phyloP scores from a whole-genome alignment of 1,140 invertebrate genomes.

The Eumaeus atala region DNA sequence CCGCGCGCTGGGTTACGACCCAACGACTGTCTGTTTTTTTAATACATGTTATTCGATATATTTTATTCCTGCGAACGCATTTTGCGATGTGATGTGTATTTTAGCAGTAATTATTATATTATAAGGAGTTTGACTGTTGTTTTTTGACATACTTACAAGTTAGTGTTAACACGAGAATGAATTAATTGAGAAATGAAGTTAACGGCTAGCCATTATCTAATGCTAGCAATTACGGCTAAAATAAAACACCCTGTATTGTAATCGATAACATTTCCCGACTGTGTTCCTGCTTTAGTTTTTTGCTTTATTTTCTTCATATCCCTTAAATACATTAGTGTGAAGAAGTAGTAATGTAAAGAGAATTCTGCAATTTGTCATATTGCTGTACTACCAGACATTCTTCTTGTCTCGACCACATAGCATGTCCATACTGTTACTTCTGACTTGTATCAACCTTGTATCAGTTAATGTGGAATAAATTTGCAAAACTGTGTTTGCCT shows the following conservation, averaged over 20 bases:
- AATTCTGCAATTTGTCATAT: slow-evolving; percentile 69
- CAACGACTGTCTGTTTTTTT: slow-evolving; percentile 76
- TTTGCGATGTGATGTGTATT: slow-evolving; percentile 88
- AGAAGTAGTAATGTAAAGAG: slow-evolving; percentile 69
- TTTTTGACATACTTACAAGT: slow-evolving; percentile 74
- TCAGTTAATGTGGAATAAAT: slow-evolving; percentile 74
- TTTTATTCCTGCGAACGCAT: slow-evolving; percentile 86
- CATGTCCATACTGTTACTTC: slow-evolving; percentile 68
- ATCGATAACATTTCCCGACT: slow-evolving; percentile 75
- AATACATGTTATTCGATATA: slow-evolving; percentile 84
- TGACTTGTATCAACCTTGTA: slow-evolving; percentile 72
- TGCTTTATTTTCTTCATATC: slow-evolving; percentile 72
- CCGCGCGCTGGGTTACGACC: slow-evolving; percentile 69
- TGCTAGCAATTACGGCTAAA: slow-evolving; percentile 75
- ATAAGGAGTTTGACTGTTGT: slow-evolving; percentile 76
- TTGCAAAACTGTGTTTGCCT: slow-evolving; percentile 75
- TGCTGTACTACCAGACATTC: slow-evolving; percentile 64
- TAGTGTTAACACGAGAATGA: slow-evolving; percentile 62
- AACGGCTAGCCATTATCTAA: slow-evolving; percentile 66
- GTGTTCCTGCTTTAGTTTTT: slow-evolving; percentile 75
- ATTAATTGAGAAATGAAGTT: slow-evolving; percentile 58
- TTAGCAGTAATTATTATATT: slow-evolving; percentile 81
- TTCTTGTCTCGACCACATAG: slow-evolving; percentile 66
- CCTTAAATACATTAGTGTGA: slow-evolving; percentile 71
- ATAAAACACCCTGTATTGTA: slow-evolving; percentile 74